Evolutionary conservation across 2,888 invertebrate species (phyloP), one percentile per base, ranked within the genome.

Genomic region (Vannuccia rotundouncinata): DNA sequence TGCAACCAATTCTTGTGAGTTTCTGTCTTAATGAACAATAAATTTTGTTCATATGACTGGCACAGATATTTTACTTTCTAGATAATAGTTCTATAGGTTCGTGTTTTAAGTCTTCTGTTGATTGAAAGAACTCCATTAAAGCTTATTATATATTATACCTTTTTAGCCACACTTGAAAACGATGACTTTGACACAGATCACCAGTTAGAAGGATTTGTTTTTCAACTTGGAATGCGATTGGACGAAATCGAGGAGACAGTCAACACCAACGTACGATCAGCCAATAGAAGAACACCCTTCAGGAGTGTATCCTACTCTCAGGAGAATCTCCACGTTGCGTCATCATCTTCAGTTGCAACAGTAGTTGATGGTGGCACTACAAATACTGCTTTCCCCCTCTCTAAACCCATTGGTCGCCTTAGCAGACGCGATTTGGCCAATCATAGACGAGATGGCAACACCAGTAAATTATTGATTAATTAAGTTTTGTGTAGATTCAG

Each of bases 141-240:
- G n/a, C n/a, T n/a, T n/a, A n/a, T n/a, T n/a, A n/a, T n/a, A n/a
- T n/a, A n/a, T n/a, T n/a, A n/a, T n/a, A n/a, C n/a, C 17, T 45
- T 45, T 17, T 45, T 45, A 45, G 45, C 45, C 5, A 45, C 45
- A 79, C 85, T 85, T 79, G 28, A 82, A 17, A 81, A 81, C 27
- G 83, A 78, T 25, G 30, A 27, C 1, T 76, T 79, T 79, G 79
- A 79, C 59, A 27, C 28, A 78, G 66, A 76, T 45, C 66, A 31
- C 25, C 1, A 17, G 1, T 77, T 86, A 0, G 85, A 85, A 78
- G 86, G 86, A 13, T 85, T 86, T 80, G 81, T 87, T 66, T 86
- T 86, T 82, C 84, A 84, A 81, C 82, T 87, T 13, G 85, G 85
- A 10, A 86, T 87, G 87, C 85, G 84, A 81, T 84, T 87, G 82